Percentiles rank a stretch among this genome's conserved stretches.
phyloP scores from a whole-genome alignment of 2,797 vertebrate genomes.

The Melanotaenia nigrans region DNA sequence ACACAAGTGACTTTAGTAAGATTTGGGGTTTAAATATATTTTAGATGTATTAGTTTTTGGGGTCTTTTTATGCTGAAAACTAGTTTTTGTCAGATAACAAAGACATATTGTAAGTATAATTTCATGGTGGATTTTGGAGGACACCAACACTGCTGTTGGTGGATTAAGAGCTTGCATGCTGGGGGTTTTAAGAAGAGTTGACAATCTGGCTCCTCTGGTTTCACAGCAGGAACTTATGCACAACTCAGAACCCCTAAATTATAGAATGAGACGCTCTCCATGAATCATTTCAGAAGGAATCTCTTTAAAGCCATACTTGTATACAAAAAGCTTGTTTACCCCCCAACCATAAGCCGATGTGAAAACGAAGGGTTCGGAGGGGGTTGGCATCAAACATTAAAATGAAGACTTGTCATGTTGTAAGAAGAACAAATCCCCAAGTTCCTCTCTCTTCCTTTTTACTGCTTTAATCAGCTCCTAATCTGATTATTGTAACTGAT shows the following conservation, averaged over 20 bases:
- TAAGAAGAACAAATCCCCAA: slow-evolving; percentile 25
- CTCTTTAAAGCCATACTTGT: slow-evolving; percentile 15
- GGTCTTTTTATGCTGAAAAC: not conserved
- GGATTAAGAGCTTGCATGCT: not conserved
- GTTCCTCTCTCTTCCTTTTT: slow-evolving; percentile 25
- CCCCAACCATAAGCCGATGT: slow-evolving; percentile 7
- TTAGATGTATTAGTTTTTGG: not conserved
- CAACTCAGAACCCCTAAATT: slow-evolving; percentile 42
- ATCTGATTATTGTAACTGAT: slow-evolving; percentile 46
- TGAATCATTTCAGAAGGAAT: slow-evolving; percentile 48
- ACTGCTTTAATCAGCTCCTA: slow-evolving; percentile 21
- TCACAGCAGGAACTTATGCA: slow-evolving; percentile 24
- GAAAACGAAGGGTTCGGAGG: slow-evolving; percentile 10
- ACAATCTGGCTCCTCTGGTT: slow-evolving; percentile 24
- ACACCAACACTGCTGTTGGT: not conserved
- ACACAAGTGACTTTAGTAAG: no score
- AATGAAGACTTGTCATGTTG: slow-evolving; percentile 5
- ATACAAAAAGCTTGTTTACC: slow-evolving; percentile 15
- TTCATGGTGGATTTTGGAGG: not conserved
- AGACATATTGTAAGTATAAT: not conserved
- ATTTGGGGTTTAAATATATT: not conserved
- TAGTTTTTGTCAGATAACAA: not conserved
- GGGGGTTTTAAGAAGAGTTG: not conserved
- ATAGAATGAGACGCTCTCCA: slow-evolving; percentile 52
- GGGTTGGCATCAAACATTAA: slow-evolving; percentile 9